Evolutionary conservation across 2,797 vertebrate species (phyloP), one percentile per base, ranked within the genome.

Genomic region (Coreius guichenoti): DNA sequence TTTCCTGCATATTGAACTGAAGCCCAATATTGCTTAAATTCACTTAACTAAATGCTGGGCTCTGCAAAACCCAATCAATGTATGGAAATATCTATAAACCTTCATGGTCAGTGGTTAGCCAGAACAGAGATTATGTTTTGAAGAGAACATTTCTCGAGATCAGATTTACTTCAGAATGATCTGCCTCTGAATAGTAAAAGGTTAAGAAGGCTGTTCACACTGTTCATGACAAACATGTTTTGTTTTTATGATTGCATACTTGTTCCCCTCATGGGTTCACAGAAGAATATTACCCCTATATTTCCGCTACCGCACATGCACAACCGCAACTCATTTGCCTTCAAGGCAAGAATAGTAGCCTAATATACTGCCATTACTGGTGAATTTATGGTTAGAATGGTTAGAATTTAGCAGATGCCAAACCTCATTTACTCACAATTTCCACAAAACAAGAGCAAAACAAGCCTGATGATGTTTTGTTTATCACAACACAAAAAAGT

Each of bases 1-100:
- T 49, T 31, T 72, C 21, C 68, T 79, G n/a, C 33, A 69, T 49
- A 82, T 63, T 63, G 65, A 79, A 47, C 13, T 68, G 69, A 69
- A 76, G 73, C 61, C 56, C 81, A 47, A 58, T 84, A 29, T 73
- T 69, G 83, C 67, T 73, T 63, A 26, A 54, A 54, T n/a, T 29
- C 36, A 39, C 2, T 0, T 31, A 39, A 39, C 31, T 78, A 33
- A 51, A 80, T 8, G 29, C 54, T 16, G 3, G 31, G 21, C 54
- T 82, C 12, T 43, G 86, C 29, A 73, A 81, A 65, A 79, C 83
- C 39, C 51, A 91, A 94, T 93, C 92, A 89, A 93, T 93, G 88
- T 88, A 88, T 81, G 92, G 90, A 93, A 93, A 93, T 89, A 92
- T 94, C 92, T 85, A 92, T 93, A 54, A 82, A 82, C 19, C 47